Evolutionary conservation across 1,140 invertebrate species (phyloP).

Genomic region (Leptinotarsa undecemlineata): DNA sequence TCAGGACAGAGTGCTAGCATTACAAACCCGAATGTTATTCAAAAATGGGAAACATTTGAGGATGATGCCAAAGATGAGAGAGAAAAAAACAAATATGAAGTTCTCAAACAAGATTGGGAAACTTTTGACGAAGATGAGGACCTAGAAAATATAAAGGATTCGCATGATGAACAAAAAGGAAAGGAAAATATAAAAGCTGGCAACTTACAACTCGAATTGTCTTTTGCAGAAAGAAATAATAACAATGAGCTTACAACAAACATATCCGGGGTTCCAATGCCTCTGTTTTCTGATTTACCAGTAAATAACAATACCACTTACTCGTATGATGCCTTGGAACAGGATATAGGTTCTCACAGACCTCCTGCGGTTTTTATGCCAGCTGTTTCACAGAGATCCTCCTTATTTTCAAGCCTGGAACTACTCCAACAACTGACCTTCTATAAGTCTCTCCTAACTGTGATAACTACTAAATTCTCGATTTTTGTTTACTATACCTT

Average conservation of each 20-base stretch:
- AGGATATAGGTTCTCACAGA: constrained; percentile 7
- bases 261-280: constrained; percentile 36
- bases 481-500: constrained; percentile 45
- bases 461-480: constrained; percentile 48
- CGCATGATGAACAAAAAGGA: constrained; percentile 17
- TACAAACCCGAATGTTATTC: constrained; percentile 2
- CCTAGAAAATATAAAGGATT: background rate
- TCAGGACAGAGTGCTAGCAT: constrained; percentile 22
- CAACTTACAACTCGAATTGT: constrained; percentile 38
- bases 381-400: constrained; percentile 10
- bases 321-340: constrained; percentile 41
- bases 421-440: constrained; percentile 45
- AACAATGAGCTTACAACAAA: constrained; percentile 25
- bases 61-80: constrained; percentile 31
- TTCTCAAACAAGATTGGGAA: constrained; percentile 29
- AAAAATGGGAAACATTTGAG: constrained; percentile 41
- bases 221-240: constrained; percentile 33
- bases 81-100: constrained; percentile 18
- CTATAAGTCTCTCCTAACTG: constrained; percentile 48
- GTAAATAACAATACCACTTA: constrained; percentile 50
- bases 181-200: background rate
- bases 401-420: constrained; percentile 26
- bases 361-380: constrained; percentile 40
- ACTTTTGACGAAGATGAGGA: constrained; percentile 29
- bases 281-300: constrained; percentile 45